Percentiles rank a stretch among this genome's conserved stretches.
Evolutionary conservation across 2,888 invertebrate species (phyloP).

Genomic region (Dorcus parallelipipedus): DNA sequence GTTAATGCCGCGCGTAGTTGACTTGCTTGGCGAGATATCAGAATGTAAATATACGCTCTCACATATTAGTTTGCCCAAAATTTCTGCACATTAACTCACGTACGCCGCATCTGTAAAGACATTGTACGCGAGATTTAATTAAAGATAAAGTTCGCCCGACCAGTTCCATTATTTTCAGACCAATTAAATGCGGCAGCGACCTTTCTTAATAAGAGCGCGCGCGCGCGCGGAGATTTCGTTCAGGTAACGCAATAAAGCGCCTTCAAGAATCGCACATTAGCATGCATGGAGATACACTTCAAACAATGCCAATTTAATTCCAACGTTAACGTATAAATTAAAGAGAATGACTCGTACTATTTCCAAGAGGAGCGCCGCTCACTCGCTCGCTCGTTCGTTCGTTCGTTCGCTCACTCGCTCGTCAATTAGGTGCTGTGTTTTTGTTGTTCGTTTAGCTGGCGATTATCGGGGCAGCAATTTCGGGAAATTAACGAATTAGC

Average conservation of each 20-base stretch:
- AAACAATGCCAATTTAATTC: constrained; percentile 25
- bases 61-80: no score
- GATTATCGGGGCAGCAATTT: constrained; percentile 6
- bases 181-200: background rate
- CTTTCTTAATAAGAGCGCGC: background rate
- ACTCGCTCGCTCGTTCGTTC: constrained; percentile 6
- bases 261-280: constrained; percentile 8
- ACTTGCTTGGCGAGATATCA: no score
- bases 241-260: constrained; percentile 10
- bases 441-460: constrained; percentile 20
- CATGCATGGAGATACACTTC: constrained; percentile 15
- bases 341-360: constrained; percentile 27
- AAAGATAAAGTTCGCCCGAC: constrained; percentile 1
- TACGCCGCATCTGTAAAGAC: background rate
- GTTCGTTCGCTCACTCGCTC: constrained; percentile 6
- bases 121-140: constrained; percentile 1
- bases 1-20: no score
- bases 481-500: no score
- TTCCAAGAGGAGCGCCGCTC: background rate
- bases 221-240: background rate
- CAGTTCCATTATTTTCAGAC: constrained; percentile 1
- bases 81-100: no score
- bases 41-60: no score
- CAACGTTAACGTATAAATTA: constrained; percentile 28
- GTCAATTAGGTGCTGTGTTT: constrained; percentile 13